Percentiles rank a stretch among this genome's conserved stretches.
phyloP scores from a whole-genome alignment of 1,140 invertebrate genomes.

The Mya arenaria region DNA sequence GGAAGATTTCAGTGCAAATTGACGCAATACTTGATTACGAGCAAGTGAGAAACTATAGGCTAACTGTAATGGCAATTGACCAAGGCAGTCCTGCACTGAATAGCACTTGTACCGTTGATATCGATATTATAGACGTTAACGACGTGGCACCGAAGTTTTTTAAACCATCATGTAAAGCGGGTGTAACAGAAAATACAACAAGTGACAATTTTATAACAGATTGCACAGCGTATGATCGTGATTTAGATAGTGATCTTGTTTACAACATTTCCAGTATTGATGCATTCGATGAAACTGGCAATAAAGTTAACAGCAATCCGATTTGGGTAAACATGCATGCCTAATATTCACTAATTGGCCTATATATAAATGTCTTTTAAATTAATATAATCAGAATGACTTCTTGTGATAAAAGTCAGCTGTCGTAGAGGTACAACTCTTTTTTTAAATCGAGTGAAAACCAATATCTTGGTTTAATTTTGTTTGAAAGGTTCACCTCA shows the following conservation, averaged over 20 bases:
- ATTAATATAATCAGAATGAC: no score
- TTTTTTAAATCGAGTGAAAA: no score
- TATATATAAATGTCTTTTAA: no score
- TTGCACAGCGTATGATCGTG: slow-evolving; percentile 1
- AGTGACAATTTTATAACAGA: not conserved
- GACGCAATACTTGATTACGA: slow-evolving; percentile 26
- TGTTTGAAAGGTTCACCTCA: not conserved
- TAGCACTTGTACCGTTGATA: not conserved
- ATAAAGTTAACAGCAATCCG: not conserved
- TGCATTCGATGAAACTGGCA: not conserved
- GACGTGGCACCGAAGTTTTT: slow-evolving; percentile 17
- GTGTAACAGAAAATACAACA: not conserved
- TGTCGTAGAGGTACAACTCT: no score
- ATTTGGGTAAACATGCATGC: no score
- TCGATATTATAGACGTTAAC: slow-evolving; percentile 39
- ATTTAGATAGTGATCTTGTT: not conserved
- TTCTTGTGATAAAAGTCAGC: no score
- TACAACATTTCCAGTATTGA: not conserved
- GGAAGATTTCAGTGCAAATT: not conserved
- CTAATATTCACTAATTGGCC: no score
- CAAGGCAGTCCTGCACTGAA: not conserved
- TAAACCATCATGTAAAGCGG: not conserved
- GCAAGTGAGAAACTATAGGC: not conserved
- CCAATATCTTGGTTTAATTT: no score
- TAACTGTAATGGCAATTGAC: slow-evolving; percentile 43